Evolutionary conservation across 2,113 vertebrate genomes (phyloP).

Genomic region (Micromys minutus): DNA sequence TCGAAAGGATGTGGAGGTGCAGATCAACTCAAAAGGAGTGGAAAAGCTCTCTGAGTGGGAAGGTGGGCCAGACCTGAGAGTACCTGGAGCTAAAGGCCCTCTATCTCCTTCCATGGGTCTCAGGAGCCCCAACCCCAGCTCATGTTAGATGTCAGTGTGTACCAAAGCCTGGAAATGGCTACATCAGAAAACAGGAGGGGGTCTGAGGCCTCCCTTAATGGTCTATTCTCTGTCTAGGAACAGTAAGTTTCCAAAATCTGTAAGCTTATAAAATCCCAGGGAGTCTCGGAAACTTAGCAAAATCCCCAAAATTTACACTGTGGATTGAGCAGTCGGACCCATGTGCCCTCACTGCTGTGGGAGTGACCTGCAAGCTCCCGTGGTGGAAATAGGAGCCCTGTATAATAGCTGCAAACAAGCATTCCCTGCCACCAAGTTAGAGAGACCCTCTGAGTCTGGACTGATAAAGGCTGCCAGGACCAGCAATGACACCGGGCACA

Average conservation of each 20-base stretch:
- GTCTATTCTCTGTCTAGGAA: background rate
- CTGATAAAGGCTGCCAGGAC: no score
- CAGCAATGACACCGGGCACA: background rate
- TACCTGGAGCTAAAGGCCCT: background rate
- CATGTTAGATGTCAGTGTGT: accelerated
- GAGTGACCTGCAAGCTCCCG: background rate
- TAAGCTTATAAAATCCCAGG: background rate
- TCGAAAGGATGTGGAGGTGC: background rate
- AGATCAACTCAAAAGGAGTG: background rate
- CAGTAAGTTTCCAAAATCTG: background rate
- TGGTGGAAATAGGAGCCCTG: background rate
- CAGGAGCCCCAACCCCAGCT: background rate
- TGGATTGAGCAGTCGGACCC: background rate
- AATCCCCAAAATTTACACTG: background rate
- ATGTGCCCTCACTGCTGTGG: background rate
- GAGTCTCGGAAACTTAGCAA: background rate
- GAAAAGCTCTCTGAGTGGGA: background rate
- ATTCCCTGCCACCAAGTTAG: background rate
- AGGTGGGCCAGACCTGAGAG: background rate
- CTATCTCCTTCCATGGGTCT: background rate
- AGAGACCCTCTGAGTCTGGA: background rate
- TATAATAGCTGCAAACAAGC: background rate
- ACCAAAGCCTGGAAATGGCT: background rate
- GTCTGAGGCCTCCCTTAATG: background rate
- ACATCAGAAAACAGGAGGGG: background rate